Percentiles rank a stretch among this genome's conserved stretches.
These are phyloP conservation scores for Maccullochella peelii DNA, from an alignment of 2,113 vertebrate species.

Conservation along the genomic window DNA sequence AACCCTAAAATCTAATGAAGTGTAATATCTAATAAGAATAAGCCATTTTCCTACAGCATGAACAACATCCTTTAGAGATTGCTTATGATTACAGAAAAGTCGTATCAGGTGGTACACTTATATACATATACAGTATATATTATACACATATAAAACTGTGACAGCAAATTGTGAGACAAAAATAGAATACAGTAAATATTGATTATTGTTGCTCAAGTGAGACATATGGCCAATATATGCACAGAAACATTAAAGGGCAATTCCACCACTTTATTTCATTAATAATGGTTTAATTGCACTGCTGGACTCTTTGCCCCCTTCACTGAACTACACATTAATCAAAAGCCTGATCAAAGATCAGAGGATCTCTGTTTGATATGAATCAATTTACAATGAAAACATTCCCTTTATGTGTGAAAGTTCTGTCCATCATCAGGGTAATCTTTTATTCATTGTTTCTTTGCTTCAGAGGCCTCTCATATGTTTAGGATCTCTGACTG, in stretches of 20 bases:
- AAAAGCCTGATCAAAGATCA: conserved; percentile 33
- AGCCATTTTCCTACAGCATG: neutral
- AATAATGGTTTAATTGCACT: conserved; percentile 30
- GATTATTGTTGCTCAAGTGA: neutral
- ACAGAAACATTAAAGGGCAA: conserved; percentile 4
- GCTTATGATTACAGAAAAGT: neutral
- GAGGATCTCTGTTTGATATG: conserved; percentile 12
- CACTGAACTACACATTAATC: conserved; percentile 30
- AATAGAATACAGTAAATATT: neutral
- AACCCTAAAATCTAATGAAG: neutral
- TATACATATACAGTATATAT: neutral
- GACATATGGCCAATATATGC: neutral
- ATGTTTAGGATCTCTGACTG: conserved; percentile 15
- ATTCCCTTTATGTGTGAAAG: conserved; percentile 47
- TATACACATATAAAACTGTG: no score
- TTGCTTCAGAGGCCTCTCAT: conserved; percentile 43
- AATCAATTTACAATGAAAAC: conserved; percentile 48
- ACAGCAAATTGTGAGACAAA: neutral
- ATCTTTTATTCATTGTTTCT: conserved; percentile 72
- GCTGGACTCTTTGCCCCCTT: neutral
- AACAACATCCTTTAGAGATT: neutral
- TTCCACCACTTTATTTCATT: neutral
- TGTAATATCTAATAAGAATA: neutral
- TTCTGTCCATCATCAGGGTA: conserved; percentile 54
- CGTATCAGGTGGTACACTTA: no score